Evolutionary conservation across 92 coral and sea anemone genomes (phyloP).

Genomic region (Heliopora coerulea): DNA sequence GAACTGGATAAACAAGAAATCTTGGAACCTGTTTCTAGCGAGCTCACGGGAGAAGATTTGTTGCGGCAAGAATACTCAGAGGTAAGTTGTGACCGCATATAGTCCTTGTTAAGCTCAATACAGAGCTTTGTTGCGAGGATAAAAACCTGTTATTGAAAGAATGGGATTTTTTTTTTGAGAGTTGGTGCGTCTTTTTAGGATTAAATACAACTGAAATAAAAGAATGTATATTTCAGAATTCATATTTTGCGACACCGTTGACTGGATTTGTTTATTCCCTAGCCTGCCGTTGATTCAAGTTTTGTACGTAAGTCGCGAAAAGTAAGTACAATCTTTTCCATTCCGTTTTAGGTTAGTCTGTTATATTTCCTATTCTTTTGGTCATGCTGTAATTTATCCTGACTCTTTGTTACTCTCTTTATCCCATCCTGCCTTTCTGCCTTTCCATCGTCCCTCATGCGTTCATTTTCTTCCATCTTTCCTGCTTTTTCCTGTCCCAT

Average conservation of each 20-base stretch:
- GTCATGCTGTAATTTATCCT: neutral
- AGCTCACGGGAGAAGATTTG: constrained; percentile 82
- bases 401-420: constrained; percentile 9
- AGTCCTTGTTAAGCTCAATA: too few species aligned
- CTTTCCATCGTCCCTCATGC: too few species aligned
- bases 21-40: constrained; percentile 64
- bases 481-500: too few species aligned
- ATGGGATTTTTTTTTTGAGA: too few species aligned
- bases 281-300: constrained; percentile 31
- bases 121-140: too few species aligned
- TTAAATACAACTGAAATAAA: too few species aligned
- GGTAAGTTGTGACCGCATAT: too few species aligned
- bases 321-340: neutral
- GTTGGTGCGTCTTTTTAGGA: too few species aligned
- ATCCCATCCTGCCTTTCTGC: too few species aligned
- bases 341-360: neutral
- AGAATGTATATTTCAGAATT: neutral
- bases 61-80: constrained; percentile 58
- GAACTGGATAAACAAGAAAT: constrained; percentile 87
- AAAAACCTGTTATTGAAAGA: too few species aligned
- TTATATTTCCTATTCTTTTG: neutral
- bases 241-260: neutral
- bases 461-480: too few species aligned
- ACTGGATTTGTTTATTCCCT: neutral
- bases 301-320: constrained; percentile 24